Evolutionary conservation across 2,113 vertebrate genomes (phyloP), one percentile per base, ranked within the genome.

Genomic region (Chionis minor): DNA sequence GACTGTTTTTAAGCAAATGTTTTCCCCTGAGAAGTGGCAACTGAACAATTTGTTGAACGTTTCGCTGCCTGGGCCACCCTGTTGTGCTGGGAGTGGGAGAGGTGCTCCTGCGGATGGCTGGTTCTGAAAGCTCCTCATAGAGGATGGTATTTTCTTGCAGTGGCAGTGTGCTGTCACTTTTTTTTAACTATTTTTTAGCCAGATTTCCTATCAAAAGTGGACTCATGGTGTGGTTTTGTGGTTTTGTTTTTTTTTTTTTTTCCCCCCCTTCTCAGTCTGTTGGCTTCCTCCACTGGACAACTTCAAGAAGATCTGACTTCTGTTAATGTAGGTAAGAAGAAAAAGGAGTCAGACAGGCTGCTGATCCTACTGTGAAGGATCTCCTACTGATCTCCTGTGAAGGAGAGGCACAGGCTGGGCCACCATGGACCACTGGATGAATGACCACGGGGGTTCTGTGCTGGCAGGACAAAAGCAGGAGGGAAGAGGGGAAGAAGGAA

Each of bases 1-100:
- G 56, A 89, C 81, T 97, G 73, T 40, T 97, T 95, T 95, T 89
- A 95, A 94, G 84, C 74, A 91, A 96, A 66, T 35, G 59, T 73
- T 94, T 96, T 95, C 70, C 95, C 89, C 70, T 49, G 83, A 96
- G 86, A 96, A 91, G 58, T 58, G 51, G 70, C 73, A 87, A 81
- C 33, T 18, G 73, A 93, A 92, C 30, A 79, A n/a, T 89, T 85
- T 77, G 88, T 86, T 79, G 47, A 51, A 89, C 42, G 70, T 85
- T 95, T 91, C 0, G 4, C 73, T 79, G 88, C 70, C 78, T 73
- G 78, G 81, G 54, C 92, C 78, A 73, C 86, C 58, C 63, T n/a
- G 44, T n/a, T 97, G 61, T 79, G 45, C 49, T 70, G 73, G 66
- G 56, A 71, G 27, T 61, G 38, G 69, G 61, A 86, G 81, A 82